Conservation (phyloP, 2,113 vertebrate species). For the Desmodus rotundus region DNA sequence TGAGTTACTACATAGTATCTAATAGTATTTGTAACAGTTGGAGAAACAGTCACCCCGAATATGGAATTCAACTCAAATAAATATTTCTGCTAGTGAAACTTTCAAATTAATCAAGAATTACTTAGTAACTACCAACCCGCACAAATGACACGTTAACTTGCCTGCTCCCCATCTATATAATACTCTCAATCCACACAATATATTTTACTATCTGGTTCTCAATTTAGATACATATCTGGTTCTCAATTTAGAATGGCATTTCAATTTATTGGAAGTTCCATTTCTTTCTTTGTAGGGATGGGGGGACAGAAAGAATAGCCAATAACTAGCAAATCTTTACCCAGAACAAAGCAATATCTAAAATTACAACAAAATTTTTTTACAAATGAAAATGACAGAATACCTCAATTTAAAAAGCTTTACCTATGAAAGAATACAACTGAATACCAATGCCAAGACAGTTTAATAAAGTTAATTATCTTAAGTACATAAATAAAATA, state of each 20-base stretch:
- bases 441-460: background rate
- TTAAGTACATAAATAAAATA: background rate
- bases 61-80: background rate
- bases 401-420: background rate
- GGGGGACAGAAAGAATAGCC: background rate
- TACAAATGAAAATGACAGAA: background rate
- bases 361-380: background rate
- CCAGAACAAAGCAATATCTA: background rate
- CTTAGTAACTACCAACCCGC: background rate
- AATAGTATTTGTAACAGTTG: background rate
- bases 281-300: background rate
- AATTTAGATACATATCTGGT: background rate
- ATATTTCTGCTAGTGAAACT: background rate
- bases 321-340: background rate
- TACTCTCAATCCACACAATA: background rate
- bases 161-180: background rate
- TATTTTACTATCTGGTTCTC: background rate
- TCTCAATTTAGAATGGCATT: background rate
- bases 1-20: background rate
- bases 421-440: background rate
- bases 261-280: background rate
- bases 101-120: slow-evolving; percentile 26
- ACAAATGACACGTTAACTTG: background rate
- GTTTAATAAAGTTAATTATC: slow-evolving; percentile 25
- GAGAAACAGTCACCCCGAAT: background rate